Evolutionary conservation across 2,113 vertebrate genomes (phyloP).

Genomic region (Uria lomvia): DNA sequence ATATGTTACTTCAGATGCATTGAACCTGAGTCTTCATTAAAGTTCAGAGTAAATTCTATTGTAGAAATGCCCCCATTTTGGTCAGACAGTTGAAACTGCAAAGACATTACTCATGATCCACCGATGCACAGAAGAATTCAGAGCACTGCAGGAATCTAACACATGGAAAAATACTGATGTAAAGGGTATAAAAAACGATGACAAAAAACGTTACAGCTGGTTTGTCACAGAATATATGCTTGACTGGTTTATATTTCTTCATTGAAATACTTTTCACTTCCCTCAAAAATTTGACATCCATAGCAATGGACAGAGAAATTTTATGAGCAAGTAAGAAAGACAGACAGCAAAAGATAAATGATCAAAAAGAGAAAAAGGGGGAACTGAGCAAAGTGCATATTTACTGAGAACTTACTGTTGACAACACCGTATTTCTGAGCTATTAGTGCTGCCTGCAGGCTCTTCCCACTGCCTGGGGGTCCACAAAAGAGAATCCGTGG

Average conservation of each 20-base stretch:
- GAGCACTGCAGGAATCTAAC: neutral
- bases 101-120: neutral
- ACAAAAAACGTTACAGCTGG: neutral
- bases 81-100: neutral
- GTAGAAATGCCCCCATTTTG: neutral
- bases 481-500: slow-evolving; percentile 86
- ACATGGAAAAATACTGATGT: neutral
- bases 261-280: neutral
- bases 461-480: slow-evolving; percentile 87
- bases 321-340: neutral
- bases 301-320: neutral
- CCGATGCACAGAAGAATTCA: neutral
- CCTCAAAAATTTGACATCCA: neutral
- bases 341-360: neutral
- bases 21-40: neutral
- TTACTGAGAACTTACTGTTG: slow-evolving; percentile 78
- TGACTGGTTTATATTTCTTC: neutral
- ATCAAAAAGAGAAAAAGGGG: neutral
- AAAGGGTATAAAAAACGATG: neutral
- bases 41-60: slow-evolving; percentile 14
- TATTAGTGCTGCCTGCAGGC: slow-evolving; percentile 84
- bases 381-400: slow-evolving; percentile 41
- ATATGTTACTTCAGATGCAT: neutral
- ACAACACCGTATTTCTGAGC: slow-evolving; percentile 84
- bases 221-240: neutral